These are phyloP conservation scores for Opisthograptis luteolata DNA, from an alignment of 2,888 invertebrate genomes.

Conservation along the genomic window DNA sequence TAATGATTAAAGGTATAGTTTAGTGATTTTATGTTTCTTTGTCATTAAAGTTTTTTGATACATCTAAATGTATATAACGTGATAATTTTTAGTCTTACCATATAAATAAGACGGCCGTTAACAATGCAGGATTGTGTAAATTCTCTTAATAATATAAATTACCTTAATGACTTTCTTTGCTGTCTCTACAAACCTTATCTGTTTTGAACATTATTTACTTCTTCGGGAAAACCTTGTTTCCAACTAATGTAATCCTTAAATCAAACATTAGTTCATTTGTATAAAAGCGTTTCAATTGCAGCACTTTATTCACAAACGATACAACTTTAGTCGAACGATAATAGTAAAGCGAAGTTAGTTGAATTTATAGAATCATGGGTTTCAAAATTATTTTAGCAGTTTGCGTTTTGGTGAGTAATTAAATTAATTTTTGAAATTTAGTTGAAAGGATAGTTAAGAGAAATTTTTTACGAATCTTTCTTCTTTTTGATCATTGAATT, in stretches of 20 bases:
- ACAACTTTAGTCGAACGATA: conserved; percentile 46
- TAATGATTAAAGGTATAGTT: too few relatives aligned
- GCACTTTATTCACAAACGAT: conserved; percentile 45
- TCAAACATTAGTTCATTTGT: conserved; percentile 55
- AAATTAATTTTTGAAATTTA: conserved; percentile 17
- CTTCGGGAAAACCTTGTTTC: conserved; percentile 69
- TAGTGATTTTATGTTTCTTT: too few relatives aligned
- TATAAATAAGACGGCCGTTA: too few relatives aligned
- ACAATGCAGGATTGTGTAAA: neutral
- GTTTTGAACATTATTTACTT: conserved; percentile 48
- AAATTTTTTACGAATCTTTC: too few relatives aligned
- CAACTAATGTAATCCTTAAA: conserved; percentile 51
- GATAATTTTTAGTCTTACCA: too few relatives aligned
- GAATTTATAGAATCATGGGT: conserved; percentile 56
- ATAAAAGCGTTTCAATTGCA: conserved; percentile 57
- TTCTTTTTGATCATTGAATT: too few relatives aligned
- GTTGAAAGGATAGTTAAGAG: too few relatives aligned
- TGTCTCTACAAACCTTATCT: conserved; percentile 57
- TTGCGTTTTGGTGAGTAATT: conserved; percentile 69
- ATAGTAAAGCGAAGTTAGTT: conserved; percentile 38
- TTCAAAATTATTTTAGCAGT: conserved; percentile 62
- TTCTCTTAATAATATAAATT: too few relatives aligned
- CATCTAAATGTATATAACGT: too few relatives aligned
- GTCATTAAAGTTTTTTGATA: too few relatives aligned
- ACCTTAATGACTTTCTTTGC: conserved; percentile 39